These are phyloP conservation scores for Monopis laevigella DNA, from an alignment of 2,888 invertebrate species.

Conservation along the genomic window DNA sequence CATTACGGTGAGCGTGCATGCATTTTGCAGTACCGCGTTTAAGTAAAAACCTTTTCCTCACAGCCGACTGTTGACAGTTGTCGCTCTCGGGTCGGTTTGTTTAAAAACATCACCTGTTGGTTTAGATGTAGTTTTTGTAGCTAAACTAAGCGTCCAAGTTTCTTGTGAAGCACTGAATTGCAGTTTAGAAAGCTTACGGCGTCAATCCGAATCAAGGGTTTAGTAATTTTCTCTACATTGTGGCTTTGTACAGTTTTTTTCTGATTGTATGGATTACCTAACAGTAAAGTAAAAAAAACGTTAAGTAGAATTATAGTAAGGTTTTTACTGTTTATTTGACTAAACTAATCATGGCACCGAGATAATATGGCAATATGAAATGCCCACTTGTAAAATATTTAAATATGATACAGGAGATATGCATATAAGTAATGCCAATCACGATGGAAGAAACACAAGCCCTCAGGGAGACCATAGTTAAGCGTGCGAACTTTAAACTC, in stretches of 20 bases:
- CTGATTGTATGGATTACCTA: no score
- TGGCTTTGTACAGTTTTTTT: background rate
- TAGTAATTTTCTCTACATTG: slow-evolving; percentile 5
- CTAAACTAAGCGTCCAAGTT: background rate
- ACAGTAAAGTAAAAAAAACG: no score
- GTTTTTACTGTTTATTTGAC: no score
- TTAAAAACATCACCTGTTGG: slow-evolving; percentile 7
- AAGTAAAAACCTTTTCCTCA: slow-evolving; percentile 3
- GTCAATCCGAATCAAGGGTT: background rate
- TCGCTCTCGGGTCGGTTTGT: background rate
- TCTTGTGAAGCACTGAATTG: slow-evolving; percentile 2
- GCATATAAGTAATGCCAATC: no score
- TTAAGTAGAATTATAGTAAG: no score
- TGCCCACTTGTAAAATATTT: no score
- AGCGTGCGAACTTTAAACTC: no score
- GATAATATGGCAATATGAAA: no score
- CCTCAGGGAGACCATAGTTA: no score
- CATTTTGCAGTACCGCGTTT: slow-evolving; percentile 14
- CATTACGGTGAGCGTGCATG: slow-evolving; percentile 23
- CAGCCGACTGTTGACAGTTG: background rate
- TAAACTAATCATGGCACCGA: no score
- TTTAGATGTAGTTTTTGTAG: slow-evolving; percentile 6
- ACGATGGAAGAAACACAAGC: no score
- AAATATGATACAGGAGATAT: no score
- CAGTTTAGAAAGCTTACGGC: slow-evolving; percentile 8